Conservation (phyloP, 2,888 invertebrate species). For the Psococerastis gibbosa region DNA sequence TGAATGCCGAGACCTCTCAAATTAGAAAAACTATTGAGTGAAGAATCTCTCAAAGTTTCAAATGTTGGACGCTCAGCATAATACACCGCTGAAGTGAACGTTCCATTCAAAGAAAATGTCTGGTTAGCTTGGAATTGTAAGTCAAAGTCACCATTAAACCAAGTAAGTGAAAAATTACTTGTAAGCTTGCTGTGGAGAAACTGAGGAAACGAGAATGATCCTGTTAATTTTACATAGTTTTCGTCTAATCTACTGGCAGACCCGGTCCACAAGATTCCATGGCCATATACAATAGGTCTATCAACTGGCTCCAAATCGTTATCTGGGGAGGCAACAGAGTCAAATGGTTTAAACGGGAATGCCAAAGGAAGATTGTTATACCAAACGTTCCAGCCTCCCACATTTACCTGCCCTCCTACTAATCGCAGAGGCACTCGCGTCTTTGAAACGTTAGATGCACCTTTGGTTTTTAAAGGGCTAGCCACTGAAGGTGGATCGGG, state of each 20-base stretch:
- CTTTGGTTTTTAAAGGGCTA: neutral
- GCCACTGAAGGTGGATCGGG: too few relatives aligned
- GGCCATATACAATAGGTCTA: slow-evolving; percentile 6
- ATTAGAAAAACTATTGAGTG: neutral
- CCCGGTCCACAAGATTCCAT: slow-evolving; percentile 11
- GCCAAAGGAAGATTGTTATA: slow-evolving; percentile 12
- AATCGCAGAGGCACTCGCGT: neutral
- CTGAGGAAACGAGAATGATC: slow-evolving; percentile 10
- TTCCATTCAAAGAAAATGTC: slow-evolving; percentile 10
- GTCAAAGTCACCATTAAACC: slow-evolving; percentile 11
- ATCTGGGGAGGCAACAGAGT: neutral
- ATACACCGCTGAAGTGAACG: slow-evolving; percentile 12
- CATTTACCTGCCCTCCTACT: slow-evolving; percentile 1
- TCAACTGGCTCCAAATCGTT: neutral
- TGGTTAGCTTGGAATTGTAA: slow-evolving; percentile 6
- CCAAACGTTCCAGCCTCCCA: slow-evolving; percentile 9
- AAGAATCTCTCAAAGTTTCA: neutral
- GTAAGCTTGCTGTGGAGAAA: slow-evolving; percentile 5
- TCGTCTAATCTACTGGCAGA: neutral
- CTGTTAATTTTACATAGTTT: neutral
- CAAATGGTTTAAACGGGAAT: slow-evolving; percentile 12
- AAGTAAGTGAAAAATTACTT: slow-evolving; percentile 7
- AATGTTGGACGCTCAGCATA: slow-evolving; percentile 9
- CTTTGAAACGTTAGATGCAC: neutral
- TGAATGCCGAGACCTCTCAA: neutral